Percentiles rank a stretch among this genome's conserved stretches.
These are phyloP conservation scores for Coelopa frigida DNA, from an alignment of 1,140 invertebrate genomes.

Conservation along the genomic window DNA sequence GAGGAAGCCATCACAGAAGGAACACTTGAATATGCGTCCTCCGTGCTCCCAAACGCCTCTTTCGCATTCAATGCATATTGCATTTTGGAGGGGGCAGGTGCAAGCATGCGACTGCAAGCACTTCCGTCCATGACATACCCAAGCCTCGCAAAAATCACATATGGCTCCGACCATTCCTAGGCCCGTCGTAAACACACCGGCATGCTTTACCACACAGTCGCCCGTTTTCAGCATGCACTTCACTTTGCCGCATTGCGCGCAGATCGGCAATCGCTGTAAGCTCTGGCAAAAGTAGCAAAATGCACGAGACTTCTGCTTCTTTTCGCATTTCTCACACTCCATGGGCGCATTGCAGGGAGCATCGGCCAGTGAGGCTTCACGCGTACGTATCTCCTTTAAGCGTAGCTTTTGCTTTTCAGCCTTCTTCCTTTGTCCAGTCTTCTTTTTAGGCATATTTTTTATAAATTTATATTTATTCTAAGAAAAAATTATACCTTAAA, in stretches of 20 bases:
- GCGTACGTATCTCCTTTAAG: slow-evolving; percentile 84
- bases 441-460: slow-evolving; percentile 92
- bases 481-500: too few species aligned
- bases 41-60: slow-evolving; percentile 92
- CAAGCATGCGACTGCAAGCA: slow-evolving; percentile 90
- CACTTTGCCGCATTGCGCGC: slow-evolving; percentile 84
- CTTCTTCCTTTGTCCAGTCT: slow-evolving; percentile 94
- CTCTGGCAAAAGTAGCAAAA: slow-evolving; percentile 94
- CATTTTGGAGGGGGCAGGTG: slow-evolving; percentile 74
- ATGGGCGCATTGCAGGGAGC: slow-evolving; percentile 86
- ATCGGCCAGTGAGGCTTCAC: slow-evolving; percentile 70
- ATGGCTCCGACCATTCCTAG: slow-evolving; percentile 91
- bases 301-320: slow-evolving; percentile 86
- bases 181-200: slow-evolving; percentile 81
- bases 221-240: slow-evolving; percentile 95
- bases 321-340: slow-evolving; percentile 67
- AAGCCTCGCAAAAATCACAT: slow-evolving; percentile 96
- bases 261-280: slow-evolving; percentile 80
- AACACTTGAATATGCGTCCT: slow-evolving; percentile 85
- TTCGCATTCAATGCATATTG: slow-evolving; percentile 85
- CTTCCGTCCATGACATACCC: slow-evolving; percentile 91
- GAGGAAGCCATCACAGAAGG: slow-evolving; percentile 82
- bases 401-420: slow-evolving; percentile 88
- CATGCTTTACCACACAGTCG: slow-evolving; percentile 88
- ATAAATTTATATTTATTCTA: too few species aligned